phyloP scores from a whole-genome alignment of 1,140 invertebrate genomes.

The Bicyclus anynana region DNA sequence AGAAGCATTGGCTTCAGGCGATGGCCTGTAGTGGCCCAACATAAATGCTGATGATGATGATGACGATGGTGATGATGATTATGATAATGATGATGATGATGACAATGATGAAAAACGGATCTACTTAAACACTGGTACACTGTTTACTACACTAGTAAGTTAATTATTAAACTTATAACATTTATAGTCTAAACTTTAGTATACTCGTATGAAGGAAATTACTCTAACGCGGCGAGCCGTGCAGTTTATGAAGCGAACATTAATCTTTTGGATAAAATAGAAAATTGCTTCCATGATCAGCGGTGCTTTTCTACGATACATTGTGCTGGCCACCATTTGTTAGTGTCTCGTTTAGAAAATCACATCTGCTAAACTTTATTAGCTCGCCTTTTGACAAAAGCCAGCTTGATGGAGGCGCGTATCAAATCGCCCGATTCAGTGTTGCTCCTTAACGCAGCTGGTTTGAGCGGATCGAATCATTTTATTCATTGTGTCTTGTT shows the following conservation, averaged over 20 bases:
- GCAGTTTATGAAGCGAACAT: conserved; percentile 23
- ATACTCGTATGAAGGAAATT: conserved; percentile 7
- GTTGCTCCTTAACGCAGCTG: conserved; percentile 68
- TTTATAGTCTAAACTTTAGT: background rate
- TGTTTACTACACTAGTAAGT: background rate
- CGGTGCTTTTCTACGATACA: conserved; percentile 39
- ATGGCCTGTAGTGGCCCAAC: no score
- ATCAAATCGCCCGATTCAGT: conserved; percentile 67
- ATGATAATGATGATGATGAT: no score
- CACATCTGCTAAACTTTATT: conserved; percentile 75
- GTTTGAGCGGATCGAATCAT: conserved; percentile 65
- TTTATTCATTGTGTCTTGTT: conserved; percentile 65
- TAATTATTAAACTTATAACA: background rate
- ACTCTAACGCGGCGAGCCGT: conserved; percentile 3
- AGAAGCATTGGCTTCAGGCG: no score
- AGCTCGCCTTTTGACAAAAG: conserved; percentile 66
- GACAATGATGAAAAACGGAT: no score
- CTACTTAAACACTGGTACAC: no score
- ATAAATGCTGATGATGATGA: no score
- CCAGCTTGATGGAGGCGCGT: conserved; percentile 69
- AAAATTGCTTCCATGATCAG: conserved; percentile 56
- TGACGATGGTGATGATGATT: no score
- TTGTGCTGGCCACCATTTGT: conserved; percentile 58
- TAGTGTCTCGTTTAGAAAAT: conserved; percentile 73
- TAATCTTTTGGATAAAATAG: conserved; percentile 40